These are phyloP conservation scores for Drosophila miranda DNA, from an alignment of 1,140 invertebrate genomes.

Conservation along the genomic window DNA sequence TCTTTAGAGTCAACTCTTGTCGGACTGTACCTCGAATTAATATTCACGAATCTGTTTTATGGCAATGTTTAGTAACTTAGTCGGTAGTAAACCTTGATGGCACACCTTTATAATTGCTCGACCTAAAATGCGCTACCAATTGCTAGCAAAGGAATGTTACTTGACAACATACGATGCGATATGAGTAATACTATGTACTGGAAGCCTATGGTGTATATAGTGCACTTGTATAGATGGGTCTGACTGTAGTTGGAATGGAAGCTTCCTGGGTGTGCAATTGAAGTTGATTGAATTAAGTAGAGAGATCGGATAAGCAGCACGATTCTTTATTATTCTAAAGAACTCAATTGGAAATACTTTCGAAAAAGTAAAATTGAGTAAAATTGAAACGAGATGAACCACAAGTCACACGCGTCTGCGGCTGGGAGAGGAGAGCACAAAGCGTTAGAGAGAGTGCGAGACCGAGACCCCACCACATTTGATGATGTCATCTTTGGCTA, in stretches of 20 bases:
- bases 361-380: neutral
- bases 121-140: constrained; percentile 34
- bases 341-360: constrained; percentile 13
- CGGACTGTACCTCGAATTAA: constrained; percentile 61
- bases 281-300: constrained; percentile 46
- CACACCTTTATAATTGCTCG: constrained; percentile 50
- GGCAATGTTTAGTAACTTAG: constrained; percentile 12
- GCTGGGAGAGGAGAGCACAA: constrained; percentile 39
- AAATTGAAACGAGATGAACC: constrained; percentile 13
- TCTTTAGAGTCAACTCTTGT: constrained; percentile 11
- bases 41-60: constrained; percentile 14
- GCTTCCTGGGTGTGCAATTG: constrained; percentile 25
- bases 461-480: constrained; percentile 33
- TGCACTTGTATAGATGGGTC: constrained; percentile 4
- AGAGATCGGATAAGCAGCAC: constrained; percentile 1
- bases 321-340: neutral
- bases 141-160: constrained; percentile 21
- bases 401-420: constrained; percentile 74
- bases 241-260: constrained; percentile 10
- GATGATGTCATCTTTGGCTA: constrained; percentile 68
- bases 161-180: constrained; percentile 6
- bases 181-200: constrained; percentile 21
- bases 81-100: constrained; percentile 63
- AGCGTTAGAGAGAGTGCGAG: constrained; percentile 10
- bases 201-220: neutral